A percentile compares a stretch with the other conserved stretches of the same genome.
Conservation (phyloP, 2,113 vertebrate species). For the Forbesichthys agassizii region DNA sequence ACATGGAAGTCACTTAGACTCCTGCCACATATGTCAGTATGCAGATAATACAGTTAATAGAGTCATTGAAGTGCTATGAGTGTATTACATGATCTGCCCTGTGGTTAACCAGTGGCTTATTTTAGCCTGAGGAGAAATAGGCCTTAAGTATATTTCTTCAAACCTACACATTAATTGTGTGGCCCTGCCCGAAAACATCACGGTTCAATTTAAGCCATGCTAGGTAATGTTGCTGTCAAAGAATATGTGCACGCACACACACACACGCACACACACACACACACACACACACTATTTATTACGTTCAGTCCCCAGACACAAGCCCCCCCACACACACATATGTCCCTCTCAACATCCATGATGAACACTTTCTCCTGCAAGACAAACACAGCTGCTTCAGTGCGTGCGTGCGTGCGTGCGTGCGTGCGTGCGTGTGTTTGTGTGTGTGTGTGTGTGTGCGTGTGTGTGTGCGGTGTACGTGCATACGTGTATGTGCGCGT, state of each 20-base stretch:
- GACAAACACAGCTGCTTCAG: constrained; percentile 64
- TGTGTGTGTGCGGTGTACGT: constrained; percentile 21
- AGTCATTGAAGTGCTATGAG: not conserved
- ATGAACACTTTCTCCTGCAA: constrained; percentile 47
- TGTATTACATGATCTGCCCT: not conserved
- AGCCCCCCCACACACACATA: constrained; percentile 4
- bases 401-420: constrained; percentile 22
- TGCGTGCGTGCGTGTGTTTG: too few species aligned
- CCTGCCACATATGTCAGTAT: not conserved
- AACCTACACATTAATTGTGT: not conserved
- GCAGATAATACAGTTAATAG: not conserved
- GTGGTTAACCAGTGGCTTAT: not conserved
- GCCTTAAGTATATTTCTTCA: not conserved
- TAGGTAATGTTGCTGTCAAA: constrained; percentile 46
- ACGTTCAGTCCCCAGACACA: not conserved
- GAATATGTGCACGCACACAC: constrained; percentile 6
- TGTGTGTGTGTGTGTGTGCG: constrained; percentile 1
- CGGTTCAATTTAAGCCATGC: constrained; percentile 53
- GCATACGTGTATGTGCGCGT: constrained; percentile 16
- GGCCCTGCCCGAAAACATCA: constrained; percentile 23
- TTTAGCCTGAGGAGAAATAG: not conserved
- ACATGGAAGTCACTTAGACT: not conserved
- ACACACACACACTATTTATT: constrained; percentile 4
- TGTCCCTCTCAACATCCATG: constrained; percentile 4
- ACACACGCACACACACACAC: constrained; percentile 8